A percentile compares a stretch with the other conserved stretches of the same genome.
Conservation (phyloP, 2,113 vertebrate species). For the Cettia cetti region DNA sequence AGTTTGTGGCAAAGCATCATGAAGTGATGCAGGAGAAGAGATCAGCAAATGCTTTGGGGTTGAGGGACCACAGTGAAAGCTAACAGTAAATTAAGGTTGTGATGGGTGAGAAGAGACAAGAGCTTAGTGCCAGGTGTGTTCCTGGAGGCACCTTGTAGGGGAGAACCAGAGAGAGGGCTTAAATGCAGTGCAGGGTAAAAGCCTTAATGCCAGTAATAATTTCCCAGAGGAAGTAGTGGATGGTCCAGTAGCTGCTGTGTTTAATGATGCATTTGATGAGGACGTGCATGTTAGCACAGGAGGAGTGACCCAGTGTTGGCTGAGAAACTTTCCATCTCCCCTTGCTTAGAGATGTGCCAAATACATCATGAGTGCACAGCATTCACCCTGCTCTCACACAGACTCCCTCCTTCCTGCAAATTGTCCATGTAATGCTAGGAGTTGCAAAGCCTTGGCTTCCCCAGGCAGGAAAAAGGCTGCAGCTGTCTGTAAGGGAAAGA, state of each 20-base stretch:
- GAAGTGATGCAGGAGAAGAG: not conserved
- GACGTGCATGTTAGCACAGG: not conserved
- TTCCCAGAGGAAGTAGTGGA: not conserved
- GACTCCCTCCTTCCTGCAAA: accelerated
- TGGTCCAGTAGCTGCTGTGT: not conserved
- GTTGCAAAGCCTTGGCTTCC: not conserved
- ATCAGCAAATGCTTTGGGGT: not conserved
- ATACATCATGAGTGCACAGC: not conserved
- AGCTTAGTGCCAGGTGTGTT: not conserved
- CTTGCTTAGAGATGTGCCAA: not conserved
- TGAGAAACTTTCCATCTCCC: not conserved
- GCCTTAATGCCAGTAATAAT: not conserved
- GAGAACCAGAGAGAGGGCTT: not conserved
- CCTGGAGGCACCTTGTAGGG: not conserved
- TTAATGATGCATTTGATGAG: not conserved
- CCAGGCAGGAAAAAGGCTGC: not conserved
- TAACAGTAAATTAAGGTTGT: not conserved
- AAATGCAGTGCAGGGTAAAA: not conserved
- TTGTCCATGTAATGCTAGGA: not conserved
- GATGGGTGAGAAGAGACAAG: not conserved
- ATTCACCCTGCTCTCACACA: not conserved
- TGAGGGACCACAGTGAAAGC: not conserved
- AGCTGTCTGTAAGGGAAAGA: not conserved
- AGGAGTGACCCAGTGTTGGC: not conserved
- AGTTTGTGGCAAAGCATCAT: not conserved